A percentile compares a stretch with the other conserved stretches of the same genome.
Evolutionary conservation across 2,888 invertebrate genomes (phyloP).

Genomic region (Morpho achilles): DNA sequence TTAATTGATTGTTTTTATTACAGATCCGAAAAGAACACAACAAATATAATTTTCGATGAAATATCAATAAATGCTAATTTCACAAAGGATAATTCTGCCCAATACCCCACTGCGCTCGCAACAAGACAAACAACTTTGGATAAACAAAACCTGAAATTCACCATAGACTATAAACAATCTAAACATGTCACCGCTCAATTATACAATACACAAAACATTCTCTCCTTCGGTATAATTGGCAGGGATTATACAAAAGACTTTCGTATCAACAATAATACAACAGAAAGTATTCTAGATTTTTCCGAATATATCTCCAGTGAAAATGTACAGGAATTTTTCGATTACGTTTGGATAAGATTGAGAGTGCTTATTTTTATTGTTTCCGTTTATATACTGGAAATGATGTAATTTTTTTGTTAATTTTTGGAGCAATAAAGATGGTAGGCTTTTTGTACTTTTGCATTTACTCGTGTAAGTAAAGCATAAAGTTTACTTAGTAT

Average conservation of each 20-base stretch:
- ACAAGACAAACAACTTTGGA: constrained; percentile 28
- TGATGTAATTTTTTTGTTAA: constrained; percentile 47
- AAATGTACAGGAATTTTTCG: constrained; percentile 54
- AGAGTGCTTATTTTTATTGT: constrained; percentile 56
- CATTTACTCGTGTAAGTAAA: no score
- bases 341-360: constrained; percentile 65
- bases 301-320: constrained; percentile 51
- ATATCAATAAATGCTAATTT: constrained; percentile 49
- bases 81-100: constrained; percentile 35
- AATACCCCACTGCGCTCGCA: constrained; percentile 50
- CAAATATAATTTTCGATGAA: constrained; percentile 44
- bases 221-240: constrained; percentile 50
- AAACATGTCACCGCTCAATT: constrained; percentile 40
- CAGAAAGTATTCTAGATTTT: constrained; percentile 34
- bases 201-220: constrained; percentile 32
- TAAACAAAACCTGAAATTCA: constrained; percentile 33
- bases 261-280: constrained; percentile 14
- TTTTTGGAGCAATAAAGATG: no score
- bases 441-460: no score
- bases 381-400: constrained; percentile 68
- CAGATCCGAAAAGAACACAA: constrained; percentile 46
- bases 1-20: no score
- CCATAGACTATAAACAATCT: constrained; percentile 22
- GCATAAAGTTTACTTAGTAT: no score
- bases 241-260: constrained; percentile 48